Evolutionary conservation across 2,113 vertebrate genomes (phyloP), one percentile per base, ranked within the genome.

Genomic region (Sphaerodactylus townsendi): DNA sequence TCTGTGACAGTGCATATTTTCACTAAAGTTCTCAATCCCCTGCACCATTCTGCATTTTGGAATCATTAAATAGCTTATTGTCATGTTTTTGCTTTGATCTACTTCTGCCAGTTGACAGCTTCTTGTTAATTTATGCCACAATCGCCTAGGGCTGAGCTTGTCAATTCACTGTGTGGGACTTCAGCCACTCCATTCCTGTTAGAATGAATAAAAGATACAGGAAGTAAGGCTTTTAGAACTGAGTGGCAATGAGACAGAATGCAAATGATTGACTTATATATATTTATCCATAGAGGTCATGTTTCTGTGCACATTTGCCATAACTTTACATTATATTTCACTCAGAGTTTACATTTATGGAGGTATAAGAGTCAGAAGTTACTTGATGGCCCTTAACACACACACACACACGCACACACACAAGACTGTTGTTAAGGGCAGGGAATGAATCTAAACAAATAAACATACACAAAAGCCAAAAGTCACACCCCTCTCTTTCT

Each of bases 331-430:
- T 76, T 59, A 77, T 82, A 65, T n/a, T 35, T 23, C 85, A 79
- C 65, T 81, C 48, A 85, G 81, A 87, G 83, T 86, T 93, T 79
- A 79, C 74, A 77, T 80, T 86, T 86, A 87, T 82, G 59, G 88
- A 39, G 90, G 69, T 50, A 78, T 79, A 91, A 79, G 77, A 79
- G 56, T 25, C 85, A 83, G 71, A 78, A 23, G 33, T 37, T 30
- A 37, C 21, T 78, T 44, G 44, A 44, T 9, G 9, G 44, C 44
- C 4, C 9, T 44, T 44, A 44, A 44, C 44, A 44, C 44, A 44
- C 44, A 44, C 44, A 44, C 44, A 5, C 9, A n/a, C n/a, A n/a
- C n/a, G n/a, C n/a, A n/a, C n/a, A n/a, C n/a, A n/a, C n/a, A n/a
- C n/a, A n/a, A n/a, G n/a, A n/a, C n/a, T n/a, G n/a, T n/a, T n/a